Evolutionary conservation across 2,888 invertebrate species (phyloP).

Genomic region (Phytoseiulus persimilis): DNA sequence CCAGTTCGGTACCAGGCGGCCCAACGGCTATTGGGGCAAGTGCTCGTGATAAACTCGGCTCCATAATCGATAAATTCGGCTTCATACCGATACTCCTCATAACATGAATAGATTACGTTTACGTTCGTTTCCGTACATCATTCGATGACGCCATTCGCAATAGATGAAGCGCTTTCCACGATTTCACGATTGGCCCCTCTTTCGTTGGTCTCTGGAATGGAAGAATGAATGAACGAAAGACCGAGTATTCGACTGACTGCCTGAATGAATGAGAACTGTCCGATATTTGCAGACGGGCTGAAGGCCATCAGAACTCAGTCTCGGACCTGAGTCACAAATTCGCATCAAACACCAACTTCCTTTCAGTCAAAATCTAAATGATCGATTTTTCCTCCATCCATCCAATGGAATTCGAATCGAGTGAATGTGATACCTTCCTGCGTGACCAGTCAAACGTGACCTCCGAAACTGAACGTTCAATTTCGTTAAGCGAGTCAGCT

Average conservation of each 20-base stretch:
- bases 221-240: neutral
- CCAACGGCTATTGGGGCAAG: constrained; percentile 47
- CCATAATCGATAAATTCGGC: constrained; percentile 5
- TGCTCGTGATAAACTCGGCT: constrained; percentile 41
- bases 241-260: neutral
- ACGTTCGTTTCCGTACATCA: neutral
- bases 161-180: neutral
- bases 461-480: neutral
- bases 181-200: neutral
- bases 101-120: neutral
- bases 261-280: neutral
- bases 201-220: neutral
- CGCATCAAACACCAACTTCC: neutral
- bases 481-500: neutral
- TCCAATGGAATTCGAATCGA: neutral
- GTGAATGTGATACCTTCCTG: neutral
- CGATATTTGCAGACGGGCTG: neutral
- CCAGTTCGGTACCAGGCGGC: constrained; percentile 44
- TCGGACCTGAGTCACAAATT: neutral
- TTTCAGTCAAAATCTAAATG: neutral
- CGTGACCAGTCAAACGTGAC: neutral
- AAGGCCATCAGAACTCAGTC: neutral
- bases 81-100: neutral
- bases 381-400: neutral
- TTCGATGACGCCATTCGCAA: neutral